Percentiles rank a stretch among this genome's conserved stretches.
These are phyloP conservation scores for Macropis europaea DNA, from an alignment of 2,888 invertebrate genomes.

Conservation along the genomic window DNA sequence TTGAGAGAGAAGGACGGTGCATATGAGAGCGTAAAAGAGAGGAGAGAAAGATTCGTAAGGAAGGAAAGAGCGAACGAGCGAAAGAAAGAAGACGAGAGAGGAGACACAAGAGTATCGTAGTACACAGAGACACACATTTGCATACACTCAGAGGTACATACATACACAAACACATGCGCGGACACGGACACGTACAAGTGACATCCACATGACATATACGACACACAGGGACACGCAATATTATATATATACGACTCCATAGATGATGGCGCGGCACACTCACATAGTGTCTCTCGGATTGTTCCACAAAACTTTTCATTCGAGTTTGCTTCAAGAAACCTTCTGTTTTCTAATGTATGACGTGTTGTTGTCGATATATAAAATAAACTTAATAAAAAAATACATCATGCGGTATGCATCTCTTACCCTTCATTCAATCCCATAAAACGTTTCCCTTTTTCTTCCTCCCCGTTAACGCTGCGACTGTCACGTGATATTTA, in stretches of 20 bases:
- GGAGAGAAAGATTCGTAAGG: conserved; percentile 35
- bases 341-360: conserved; percentile 81
- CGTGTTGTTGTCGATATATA: conserved; percentile 81
- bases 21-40: conserved; percentile 22
- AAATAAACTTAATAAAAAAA: conserved; percentile 80
- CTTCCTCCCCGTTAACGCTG: too few relatives aligned
- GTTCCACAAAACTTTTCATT: conserved; percentile 80
- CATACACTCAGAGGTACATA: conserved; percentile 60
- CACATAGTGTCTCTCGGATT: conserved; percentile 80
- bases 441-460: neutral
- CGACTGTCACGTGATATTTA: too few relatives aligned
- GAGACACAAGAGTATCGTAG: conserved; percentile 76
- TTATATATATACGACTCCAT: conserved; percentile 80
- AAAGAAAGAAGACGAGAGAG: conserved; percentile 60
- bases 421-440: conserved; percentile 33
- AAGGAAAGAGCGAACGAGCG: conserved; percentile 45
- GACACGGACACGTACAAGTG: conserved; percentile 68
- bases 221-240: conserved; percentile 75
- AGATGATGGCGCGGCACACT: conserved; percentile 80
- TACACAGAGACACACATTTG: conserved; percentile 59
- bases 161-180: conserved; percentile 41
- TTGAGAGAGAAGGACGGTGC: too few relatives aligned
- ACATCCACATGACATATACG: conserved; percentile 65
- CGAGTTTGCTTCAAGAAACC: conserved; percentile 80
- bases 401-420: conserved; percentile 60